phyloP scores from a whole-genome alignment of 2,113 vertebrate genomes.

The Zeus faber region DNA sequence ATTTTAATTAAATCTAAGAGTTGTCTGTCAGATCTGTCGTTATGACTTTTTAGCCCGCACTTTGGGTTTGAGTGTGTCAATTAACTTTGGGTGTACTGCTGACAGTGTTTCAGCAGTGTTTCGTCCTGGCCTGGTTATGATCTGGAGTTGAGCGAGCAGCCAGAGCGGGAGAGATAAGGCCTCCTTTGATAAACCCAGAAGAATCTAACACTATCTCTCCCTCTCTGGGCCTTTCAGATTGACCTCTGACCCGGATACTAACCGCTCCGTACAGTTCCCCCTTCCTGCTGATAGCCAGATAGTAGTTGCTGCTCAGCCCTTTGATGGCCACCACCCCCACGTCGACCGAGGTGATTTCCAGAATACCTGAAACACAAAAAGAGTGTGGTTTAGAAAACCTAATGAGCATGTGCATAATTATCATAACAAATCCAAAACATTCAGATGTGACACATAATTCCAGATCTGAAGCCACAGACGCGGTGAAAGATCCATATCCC shows the following conservation, averaged over 20 bases:
- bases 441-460: neutral
- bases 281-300: conserved; percentile 94
- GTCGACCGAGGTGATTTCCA: conserved; percentile 96
- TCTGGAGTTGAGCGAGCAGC: conserved; percentile 12
- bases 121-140: conserved; percentile 9
- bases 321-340: conserved; percentile 95
- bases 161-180: conserved; percentile 42
- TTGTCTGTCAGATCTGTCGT: no score
- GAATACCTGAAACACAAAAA: conserved; percentile 79
- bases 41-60: no score
- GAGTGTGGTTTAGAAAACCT: no score
- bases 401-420: no score
- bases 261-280: conserved; percentile 95
- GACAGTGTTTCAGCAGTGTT: conserved; percentile 12
- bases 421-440: no score
- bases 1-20: no score
- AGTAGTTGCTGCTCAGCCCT: conserved; percentile 92
- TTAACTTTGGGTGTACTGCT: neutral
- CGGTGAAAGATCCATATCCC: neutral
- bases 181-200: conserved; percentile 39
- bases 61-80: no score
- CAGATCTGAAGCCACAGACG: neutral
- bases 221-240: conserved; percentile 36
- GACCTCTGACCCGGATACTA: conserved; percentile 76
- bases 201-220: conserved; percentile 36